Percentiles rank a stretch among this genome's conserved stretches.
phyloP scores from a whole-genome alignment of 2,888 invertebrate species.

The Drosophila niveifrons region DNA sequence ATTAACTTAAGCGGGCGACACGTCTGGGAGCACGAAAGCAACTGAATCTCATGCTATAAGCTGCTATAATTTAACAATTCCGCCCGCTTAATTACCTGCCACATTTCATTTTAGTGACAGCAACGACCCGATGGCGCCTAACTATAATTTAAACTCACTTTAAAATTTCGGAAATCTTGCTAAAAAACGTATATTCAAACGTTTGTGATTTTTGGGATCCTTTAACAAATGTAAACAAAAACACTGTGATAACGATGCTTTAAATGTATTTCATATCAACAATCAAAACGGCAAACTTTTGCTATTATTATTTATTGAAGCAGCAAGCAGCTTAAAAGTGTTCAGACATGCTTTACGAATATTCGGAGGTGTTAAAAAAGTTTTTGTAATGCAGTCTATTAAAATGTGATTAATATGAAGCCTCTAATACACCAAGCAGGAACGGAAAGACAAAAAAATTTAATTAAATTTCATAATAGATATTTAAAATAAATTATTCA shows the following conservation, averaged over 20 bases:
- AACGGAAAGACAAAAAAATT: neutral
- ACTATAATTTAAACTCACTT: slow-evolving; percentile 19
- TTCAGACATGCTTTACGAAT: slow-evolving; percentile 66
- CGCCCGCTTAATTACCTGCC: slow-evolving; percentile 84
- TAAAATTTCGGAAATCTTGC: slow-evolving; percentile 40
- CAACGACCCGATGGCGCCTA: slow-evolving; percentile 31
- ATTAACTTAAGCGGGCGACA: slow-evolving; percentile 78
- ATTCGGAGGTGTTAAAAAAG: slow-evolving; percentile 81
- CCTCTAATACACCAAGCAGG: no score
- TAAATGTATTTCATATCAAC: slow-evolving; percentile 15
- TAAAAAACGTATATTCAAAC: neutral
- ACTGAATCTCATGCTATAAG: slow-evolving; percentile 48
- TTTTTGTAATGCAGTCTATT: slow-evolving; percentile 75
- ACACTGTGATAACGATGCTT: slow-evolving; percentile 12
- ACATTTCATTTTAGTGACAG: slow-evolving; percentile 83
- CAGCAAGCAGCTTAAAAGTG: slow-evolving; percentile 39
- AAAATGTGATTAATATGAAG: slow-evolving; percentile 70
- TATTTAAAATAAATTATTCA: neutral
- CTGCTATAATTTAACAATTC: slow-evolving; percentile 85
- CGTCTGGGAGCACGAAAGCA: slow-evolving; percentile 34
- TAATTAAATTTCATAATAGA: neutral
- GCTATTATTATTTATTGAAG: slow-evolving; percentile 28
- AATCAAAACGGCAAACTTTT: slow-evolving; percentile 15
- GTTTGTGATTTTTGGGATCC: no score
- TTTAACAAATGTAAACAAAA: neutral